Evolutionary conservation across 2,888 invertebrate genomes (phyloP).

Genomic region (Polyommatus icarus): DNA sequence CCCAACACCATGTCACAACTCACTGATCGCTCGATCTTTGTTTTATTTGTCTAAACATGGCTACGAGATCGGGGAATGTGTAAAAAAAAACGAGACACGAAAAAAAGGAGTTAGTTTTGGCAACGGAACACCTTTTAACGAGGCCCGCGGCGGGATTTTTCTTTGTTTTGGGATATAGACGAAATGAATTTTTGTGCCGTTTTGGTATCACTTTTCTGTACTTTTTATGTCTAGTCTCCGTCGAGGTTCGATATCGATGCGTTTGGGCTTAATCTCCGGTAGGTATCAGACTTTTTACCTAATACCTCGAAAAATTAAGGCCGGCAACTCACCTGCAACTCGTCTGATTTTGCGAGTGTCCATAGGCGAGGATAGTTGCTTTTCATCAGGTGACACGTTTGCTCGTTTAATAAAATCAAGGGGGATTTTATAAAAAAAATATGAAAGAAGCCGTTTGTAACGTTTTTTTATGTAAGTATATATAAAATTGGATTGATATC

Average conservation of each 20-base stretch:
- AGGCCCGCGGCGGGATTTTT: slow-evolving; percentile 39
- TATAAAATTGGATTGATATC: too few species aligned
- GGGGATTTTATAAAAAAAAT: too few species aligned
- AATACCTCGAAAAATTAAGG: too few species aligned
- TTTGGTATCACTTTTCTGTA: slow-evolving; percentile 26
- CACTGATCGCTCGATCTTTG: slow-evolving; percentile 33
- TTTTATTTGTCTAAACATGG: slow-evolving; percentile 46
- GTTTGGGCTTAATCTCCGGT: slow-evolving; percentile 19
- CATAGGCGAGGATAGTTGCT: too few species aligned
- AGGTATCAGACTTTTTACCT: background rate
- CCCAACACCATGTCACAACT: slow-evolving; percentile 24
- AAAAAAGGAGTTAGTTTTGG: slow-evolving; percentile 45
- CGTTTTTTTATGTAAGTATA: too few species aligned
- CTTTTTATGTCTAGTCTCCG: slow-evolving; percentile 16
- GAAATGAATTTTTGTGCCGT: slow-evolving; percentile 30
- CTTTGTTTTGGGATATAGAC: slow-evolving; percentile 33
- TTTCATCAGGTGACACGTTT: too few species aligned
- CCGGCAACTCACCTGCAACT: too few species aligned
- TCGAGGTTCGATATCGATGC: background rate
- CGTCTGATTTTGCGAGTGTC: too few species aligned
- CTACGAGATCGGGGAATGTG: slow-evolving; percentile 45
- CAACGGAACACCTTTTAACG: slow-evolving; percentile 48
- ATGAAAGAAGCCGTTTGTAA: too few species aligned
- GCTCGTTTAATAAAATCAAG: too few species aligned
- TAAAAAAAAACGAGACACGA: slow-evolving; percentile 41